phyloP scores from a whole-genome alignment of 2,113 vertebrate genomes.

The Zosterops borbonicus region DNA sequence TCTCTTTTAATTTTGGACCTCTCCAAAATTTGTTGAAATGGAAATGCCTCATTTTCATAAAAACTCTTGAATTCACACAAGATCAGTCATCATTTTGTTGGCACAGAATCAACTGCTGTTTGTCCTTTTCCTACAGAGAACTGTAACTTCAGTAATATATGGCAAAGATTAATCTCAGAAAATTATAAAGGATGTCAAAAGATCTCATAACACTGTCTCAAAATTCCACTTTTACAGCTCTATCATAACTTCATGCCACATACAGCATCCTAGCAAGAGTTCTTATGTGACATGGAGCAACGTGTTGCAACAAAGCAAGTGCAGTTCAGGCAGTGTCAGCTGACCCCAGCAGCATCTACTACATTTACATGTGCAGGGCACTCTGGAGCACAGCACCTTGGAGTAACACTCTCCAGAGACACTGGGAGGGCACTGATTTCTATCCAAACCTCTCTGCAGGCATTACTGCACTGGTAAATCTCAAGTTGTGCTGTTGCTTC shows the following conservation, averaged over 20 bases:
- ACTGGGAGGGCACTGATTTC: not conserved
- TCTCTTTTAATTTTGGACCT: not conserved
- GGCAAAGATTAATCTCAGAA: not conserved
- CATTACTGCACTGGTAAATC: not conserved
- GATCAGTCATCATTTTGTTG: not conserved
- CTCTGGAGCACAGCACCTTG: rapidly evolving
- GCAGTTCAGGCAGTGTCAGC: not conserved
- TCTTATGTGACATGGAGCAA: not conserved
- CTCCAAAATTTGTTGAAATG: not conserved
- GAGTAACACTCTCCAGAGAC: not conserved
- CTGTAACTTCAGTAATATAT: not conserved
- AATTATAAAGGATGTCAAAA: not conserved
- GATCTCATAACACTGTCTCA: not conserved
- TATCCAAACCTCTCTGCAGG: not conserved
- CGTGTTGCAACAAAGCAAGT: not conserved
- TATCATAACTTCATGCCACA: not conserved
- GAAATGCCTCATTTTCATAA: not conserved
- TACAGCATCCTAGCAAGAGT: not conserved
- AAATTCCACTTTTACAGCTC: not conserved
- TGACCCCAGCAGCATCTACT: not conserved
- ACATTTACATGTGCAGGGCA: rapidly evolving
- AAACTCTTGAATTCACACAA: not conserved
- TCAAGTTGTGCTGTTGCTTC: not conserved
- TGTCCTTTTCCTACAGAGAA: not conserved
- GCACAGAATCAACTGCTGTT: not conserved